phyloP scores from a whole-genome alignment of 2,113 vertebrate genomes.

The Cnemophilus loriae region DNA sequence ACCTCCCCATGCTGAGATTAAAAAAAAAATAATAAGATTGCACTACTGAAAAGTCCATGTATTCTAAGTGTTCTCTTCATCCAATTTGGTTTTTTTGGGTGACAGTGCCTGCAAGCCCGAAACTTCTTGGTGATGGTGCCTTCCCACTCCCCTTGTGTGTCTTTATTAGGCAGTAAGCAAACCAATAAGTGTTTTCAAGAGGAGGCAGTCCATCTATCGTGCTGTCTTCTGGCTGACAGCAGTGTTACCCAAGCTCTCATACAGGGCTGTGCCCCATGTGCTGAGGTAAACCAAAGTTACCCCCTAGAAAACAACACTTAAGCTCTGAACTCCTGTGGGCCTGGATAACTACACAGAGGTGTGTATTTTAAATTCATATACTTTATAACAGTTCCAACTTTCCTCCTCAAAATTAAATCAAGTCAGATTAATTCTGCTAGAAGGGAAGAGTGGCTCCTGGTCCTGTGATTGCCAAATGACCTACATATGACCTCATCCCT shows the following conservation, averaged over 20 bases:
- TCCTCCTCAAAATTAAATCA: neutral
- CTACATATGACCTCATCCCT: neutral
- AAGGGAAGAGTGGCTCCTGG: neutral
- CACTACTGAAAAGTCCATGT: neutral
- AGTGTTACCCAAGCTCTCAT: neutral
- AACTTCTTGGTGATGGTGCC: neutral
- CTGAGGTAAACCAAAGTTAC: neutral
- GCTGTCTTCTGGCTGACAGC: neutral
- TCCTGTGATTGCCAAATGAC: neutral
- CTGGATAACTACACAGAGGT: neutral
- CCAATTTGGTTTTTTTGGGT: neutral
- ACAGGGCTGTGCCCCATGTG: neutral
- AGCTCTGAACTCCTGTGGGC: neutral
- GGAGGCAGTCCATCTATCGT: too few relatives aligned
- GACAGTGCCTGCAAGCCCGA: neutral
- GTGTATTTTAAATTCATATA: neutral
- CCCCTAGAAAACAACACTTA: neutral
- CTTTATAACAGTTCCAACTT: neutral
- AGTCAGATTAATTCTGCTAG: neutral
- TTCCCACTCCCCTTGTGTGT: neutral
- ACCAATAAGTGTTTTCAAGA: neutral
- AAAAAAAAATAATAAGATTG: neutral
- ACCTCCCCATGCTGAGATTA: neutral
- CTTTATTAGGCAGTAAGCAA: neutral
- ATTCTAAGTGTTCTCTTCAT: neutral